Evolutionary conservation across 1,140 invertebrate genomes (phyloP), one percentile per base, ranked within the genome.

Genomic region (Aricia agestis): DNA sequence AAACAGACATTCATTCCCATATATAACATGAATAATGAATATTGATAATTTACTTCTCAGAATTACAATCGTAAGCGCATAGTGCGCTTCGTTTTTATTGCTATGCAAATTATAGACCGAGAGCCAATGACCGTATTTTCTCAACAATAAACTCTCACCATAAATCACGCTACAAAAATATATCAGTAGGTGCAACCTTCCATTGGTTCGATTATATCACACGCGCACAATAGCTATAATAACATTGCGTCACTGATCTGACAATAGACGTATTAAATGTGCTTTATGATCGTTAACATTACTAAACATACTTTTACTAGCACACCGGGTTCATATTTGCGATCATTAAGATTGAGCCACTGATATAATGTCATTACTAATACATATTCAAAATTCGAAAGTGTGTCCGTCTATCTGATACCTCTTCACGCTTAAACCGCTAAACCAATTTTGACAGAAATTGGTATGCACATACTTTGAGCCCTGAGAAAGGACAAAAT

Each of bases 181-280:
- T 45, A 41, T 68, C 57, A 71, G 69, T 41, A 69, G 67, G 69
- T 61, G 58, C 69, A 71, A 68, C 57, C 67, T 61, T 74, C 70
- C 68, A 74, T 71, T 67, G 68, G 67, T 74, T 66, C 19, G 17
- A 72, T 78, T 79, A 79, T 79, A 72, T 79, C 78, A 79, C 71
- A 63, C 41, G 66, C 68, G 17, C 36, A 78, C 72, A 79, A 79
- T 75, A 70, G 73, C 63, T 75, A 66, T 74, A 59, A 72, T 70
- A 70, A 72, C 61, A 67, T 78, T 79, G 67, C 76, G 68, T 74
- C 75, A 79, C 63, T 66, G 69, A 61, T 25, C 72, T 52, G 66
- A 57, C 58, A 68, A 73, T 70, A 69, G 57, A 69, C 25, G 68
- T 36, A 69, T 63, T 69, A 69, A 32, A 61, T 57, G 68, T 41